Evolutionary conservation across 2,797 vertebrate genomes (phyloP).

Genomic region (Ctenosaura bakeri): DNA sequence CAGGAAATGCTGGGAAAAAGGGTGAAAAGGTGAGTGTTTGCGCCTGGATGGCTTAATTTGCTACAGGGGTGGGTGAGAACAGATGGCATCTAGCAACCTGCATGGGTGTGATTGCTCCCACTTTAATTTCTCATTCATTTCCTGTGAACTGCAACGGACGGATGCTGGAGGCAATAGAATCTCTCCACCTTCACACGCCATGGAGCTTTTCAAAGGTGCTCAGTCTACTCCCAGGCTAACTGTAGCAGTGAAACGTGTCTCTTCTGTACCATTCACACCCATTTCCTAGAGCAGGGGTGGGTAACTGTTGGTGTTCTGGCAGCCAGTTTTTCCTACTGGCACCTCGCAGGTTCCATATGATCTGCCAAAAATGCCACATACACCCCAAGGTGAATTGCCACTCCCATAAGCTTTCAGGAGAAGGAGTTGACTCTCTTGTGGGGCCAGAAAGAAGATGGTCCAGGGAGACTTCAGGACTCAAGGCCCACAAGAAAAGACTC

Average conservation of each 20-base stretch:
- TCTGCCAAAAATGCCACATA: too few relatives aligned
- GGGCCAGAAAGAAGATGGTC: too few relatives aligned
- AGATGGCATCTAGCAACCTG: not conserved
- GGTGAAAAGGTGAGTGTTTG: constrained; percentile 86
- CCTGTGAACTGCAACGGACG: not conserved
- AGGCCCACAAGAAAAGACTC: too few relatives aligned
- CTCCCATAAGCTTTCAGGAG: too few relatives aligned
- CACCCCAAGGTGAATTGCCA: too few relatives aligned
- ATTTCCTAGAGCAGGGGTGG: too few relatives aligned
- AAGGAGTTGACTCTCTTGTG: too few relatives aligned
- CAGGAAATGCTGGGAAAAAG: constrained; percentile 84
- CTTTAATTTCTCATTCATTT: not conserved
- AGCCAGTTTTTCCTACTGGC: not conserved
- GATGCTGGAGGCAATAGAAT: not conserved
- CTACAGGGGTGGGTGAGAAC: too few relatives aligned
- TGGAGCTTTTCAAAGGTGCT: not conserved
- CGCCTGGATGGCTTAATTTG: not conserved
- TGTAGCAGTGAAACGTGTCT: not conserved
- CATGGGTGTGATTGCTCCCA: not conserved
- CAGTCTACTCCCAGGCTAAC: not conserved
- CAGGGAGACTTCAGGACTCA: too few relatives aligned
- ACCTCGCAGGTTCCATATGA: too few relatives aligned
- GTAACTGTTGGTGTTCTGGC: too few relatives aligned
- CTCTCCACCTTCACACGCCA: not conserved
- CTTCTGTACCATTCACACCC: not conserved